These are phyloP conservation scores for Diadophis punctatus DNA, from an alignment of 2,113 vertebrate species.

Conservation along the genomic window DNA sequence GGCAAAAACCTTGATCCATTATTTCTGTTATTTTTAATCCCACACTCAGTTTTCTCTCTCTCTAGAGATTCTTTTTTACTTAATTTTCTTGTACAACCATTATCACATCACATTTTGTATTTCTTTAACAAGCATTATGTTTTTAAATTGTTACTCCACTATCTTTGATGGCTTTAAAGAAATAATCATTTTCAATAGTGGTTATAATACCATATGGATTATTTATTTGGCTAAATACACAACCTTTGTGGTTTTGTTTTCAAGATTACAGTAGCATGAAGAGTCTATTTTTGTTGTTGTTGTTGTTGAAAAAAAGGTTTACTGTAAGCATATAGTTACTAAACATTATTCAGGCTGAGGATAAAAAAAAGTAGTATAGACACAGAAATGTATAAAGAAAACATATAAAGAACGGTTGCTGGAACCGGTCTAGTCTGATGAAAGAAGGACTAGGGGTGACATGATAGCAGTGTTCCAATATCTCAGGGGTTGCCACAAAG, in stretches of 20 bases:
- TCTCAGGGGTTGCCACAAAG: too few species aligned
- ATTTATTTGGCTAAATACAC: not conserved
- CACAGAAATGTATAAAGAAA: not conserved
- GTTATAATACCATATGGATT: not conserved
- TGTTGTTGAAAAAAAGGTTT: not conserved
- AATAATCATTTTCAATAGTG: not conserved
- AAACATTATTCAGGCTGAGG: not conserved
- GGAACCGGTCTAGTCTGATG: too few species aligned
- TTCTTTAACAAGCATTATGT: not conserved
- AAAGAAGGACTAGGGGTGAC: too few species aligned
- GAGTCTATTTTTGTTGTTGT: not conserved
- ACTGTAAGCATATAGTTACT: not conserved
- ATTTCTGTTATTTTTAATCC: constrained; percentile 20
- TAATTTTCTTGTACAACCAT: not conserved
- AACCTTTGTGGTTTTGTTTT: not conserved
- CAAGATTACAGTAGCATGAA: not conserved
- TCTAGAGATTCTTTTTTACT: not conserved
- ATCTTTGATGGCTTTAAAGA: not conserved
- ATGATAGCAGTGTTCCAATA: too few species aligned
- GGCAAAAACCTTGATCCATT: constrained; percentile 22
- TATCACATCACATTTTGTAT: not conserved
- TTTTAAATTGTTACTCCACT: not conserved
- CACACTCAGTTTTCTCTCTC: not conserved
- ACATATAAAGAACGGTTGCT: too few species aligned
- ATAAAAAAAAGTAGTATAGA: not conserved